Conservation (phyloP, 2,113 vertebrate species). For the Phalacrocorax aristotelis region DNA sequence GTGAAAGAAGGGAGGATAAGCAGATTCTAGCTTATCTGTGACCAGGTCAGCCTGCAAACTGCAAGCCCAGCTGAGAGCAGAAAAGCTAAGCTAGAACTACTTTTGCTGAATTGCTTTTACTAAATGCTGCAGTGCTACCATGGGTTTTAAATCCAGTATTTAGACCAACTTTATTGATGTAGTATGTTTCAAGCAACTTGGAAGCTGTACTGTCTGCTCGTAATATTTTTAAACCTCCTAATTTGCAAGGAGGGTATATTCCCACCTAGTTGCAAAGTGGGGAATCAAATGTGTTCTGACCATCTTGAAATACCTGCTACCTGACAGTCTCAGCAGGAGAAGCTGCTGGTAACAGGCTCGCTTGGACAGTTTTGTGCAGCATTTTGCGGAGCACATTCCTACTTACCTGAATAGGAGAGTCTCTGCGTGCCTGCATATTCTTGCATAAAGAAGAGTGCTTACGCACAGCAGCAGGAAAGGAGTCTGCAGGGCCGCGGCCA, state of each 20-base stretch:
- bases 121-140: neutral
- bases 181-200: neutral
- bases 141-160: neutral
- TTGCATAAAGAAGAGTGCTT: neutral
- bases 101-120: neutral
- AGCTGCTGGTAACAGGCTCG: neutral
- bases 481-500: neutral
- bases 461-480: neutral
- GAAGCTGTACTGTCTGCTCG: neutral
- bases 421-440: neutral
- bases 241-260: neutral
- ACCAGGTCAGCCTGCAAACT: neutral
- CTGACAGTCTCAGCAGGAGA: neutral
- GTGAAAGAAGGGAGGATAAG: neutral
- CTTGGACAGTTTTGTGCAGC: neutral
- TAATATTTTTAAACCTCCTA: neutral
- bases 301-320: neutral
- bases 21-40: neutral
- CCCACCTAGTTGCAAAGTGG: neutral
- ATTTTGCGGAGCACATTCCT: neutral
- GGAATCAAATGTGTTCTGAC: neutral
- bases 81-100: neutral
- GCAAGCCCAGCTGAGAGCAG: constrained; percentile 23
- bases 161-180: neutral
- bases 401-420: neutral